phyloP scores from a whole-genome alignment of 2,113 vertebrate species.

The Boleophthalmus pectinirostris region DNA sequence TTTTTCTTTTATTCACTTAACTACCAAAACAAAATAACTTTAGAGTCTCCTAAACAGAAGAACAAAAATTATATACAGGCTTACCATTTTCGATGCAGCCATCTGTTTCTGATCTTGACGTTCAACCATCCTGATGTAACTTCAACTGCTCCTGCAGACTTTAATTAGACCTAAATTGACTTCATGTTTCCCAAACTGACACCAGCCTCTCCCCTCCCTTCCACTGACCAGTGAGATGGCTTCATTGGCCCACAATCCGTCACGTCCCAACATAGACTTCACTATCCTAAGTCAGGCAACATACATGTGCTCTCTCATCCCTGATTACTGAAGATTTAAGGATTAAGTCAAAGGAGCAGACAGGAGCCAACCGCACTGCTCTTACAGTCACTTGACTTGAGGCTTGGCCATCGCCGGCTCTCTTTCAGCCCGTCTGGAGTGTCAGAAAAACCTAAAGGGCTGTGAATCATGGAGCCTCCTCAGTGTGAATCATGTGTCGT shows the following conservation, averaged over 20 bases:
- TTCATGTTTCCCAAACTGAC: conserved; percentile 46
- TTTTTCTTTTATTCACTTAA: conserved; percentile 7
- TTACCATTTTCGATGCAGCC: conserved; percentile 60
- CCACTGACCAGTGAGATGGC: conserved; percentile 49
- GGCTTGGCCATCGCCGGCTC: conserved; percentile 38
- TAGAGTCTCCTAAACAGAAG: neutral
- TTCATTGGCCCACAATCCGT: conserved; percentile 48
- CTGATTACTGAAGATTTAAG: conserved; percentile 79
- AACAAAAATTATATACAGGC: conserved; percentile 17
- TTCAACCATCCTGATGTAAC: conserved; percentile 42
- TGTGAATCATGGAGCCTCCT: conserved; percentile 45
- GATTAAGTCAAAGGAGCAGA: conserved; percentile 74
- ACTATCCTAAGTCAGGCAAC: conserved; percentile 70
- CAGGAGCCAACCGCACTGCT: conserved; percentile 57
- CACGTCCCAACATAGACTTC: conserved; percentile 69
- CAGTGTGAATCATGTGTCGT: conserved; percentile 39
- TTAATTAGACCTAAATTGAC: conserved; percentile 30
- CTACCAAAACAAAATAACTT: neutral
- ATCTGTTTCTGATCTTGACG: neutral
- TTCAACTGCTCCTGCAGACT: conserved; percentile 31
- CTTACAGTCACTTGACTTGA: conserved; percentile 43
- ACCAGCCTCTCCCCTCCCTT: conserved; percentile 38
- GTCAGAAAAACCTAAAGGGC: conserved; percentile 52
- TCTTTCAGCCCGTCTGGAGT: conserved; percentile 52
- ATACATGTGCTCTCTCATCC: conserved; percentile 73